Conservation (phyloP, 2,113 vertebrate genomes). For the Saccopteryx bilineata region DNA sequence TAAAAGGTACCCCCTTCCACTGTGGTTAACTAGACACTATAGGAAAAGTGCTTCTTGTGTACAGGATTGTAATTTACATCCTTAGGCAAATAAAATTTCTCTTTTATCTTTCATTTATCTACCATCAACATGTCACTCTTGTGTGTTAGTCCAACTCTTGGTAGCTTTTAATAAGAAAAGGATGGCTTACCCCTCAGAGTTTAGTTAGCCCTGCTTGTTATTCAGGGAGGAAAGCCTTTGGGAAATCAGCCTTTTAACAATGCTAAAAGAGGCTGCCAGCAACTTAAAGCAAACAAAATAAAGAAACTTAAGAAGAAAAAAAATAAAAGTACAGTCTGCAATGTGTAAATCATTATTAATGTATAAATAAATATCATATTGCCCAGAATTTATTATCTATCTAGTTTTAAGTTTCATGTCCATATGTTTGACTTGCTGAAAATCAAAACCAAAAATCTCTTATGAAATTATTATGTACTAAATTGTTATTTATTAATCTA, state of each 20-base stretch:
- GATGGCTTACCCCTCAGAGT: neutral
- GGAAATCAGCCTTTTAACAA: neutral
- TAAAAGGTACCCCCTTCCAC: neutral
- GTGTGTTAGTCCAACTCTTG: neutral
- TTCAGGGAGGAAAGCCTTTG: neutral
- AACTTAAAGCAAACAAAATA: conserved; percentile 6
- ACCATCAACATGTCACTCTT: neutral
- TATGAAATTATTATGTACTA: neutral
- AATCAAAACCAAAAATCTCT: conserved; percentile 54
- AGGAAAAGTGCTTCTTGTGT: conserved; percentile 26
- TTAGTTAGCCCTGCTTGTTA: neutral
- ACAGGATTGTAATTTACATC: conserved; percentile 25
- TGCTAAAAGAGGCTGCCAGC: neutral
- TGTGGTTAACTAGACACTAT: neutral
- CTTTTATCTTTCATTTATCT: neutral
- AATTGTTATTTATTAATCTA: neutral
- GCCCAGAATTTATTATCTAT: neutral
- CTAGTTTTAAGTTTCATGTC: conserved; percentile 5
- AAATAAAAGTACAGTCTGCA: neutral
- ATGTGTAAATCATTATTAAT: neutral
- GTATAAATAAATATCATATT: neutral
- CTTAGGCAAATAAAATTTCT: neutral
- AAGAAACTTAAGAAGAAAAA: conserved; percentile 34
- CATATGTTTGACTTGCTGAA: conserved; percentile 14
- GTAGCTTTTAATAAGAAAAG: conserved; percentile 15